Conservation (phyloP, 2,888 invertebrate species). For the Diogma glabrata region DNA sequence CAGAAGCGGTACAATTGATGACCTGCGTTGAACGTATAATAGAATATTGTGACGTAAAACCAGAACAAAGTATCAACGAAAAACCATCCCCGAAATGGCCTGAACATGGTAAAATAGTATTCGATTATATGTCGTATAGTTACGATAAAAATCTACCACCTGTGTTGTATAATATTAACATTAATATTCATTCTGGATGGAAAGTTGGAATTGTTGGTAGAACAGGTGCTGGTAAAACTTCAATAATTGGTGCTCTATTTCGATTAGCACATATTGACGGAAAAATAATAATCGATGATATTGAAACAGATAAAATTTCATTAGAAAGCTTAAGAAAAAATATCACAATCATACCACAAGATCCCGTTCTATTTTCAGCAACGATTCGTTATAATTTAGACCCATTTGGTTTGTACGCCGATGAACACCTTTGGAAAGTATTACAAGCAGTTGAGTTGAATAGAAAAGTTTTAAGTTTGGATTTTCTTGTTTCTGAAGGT, state of each 20-base stretch:
- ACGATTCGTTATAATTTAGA: constrained; percentile 5
- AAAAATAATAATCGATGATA: constrained; percentile 56
- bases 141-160: constrained; percentile 48
- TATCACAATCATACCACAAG: constrained; percentile 47
- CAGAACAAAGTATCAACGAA: constrained; percentile 36
- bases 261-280: constrained; percentile 62
- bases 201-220: constrained; percentile 73
- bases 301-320: constrained; percentile 43
- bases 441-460: constrained; percentile 42
- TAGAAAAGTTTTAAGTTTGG: constrained; percentile 38
- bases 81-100: constrained; percentile 58
- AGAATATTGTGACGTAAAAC: constrained; percentile 56
- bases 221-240: constrained; percentile 77
- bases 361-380: constrained; percentile 34
- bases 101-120: constrained; percentile 43
- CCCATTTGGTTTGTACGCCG: constrained; percentile 31
- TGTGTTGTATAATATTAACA: constrained; percentile 60
- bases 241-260: constrained; percentile 66
- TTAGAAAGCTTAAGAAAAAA: constrained; percentile 39
- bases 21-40: constrained; percentile 62
- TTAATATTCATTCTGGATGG: constrained; percentile 51
- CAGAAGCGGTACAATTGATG: constrained; percentile 57
- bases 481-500: constrained; percentile 42
- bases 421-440: constrained; percentile 32
- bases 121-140: constrained; percentile 44